Evolutionary conservation across 2,113 vertebrate genomes (phyloP).

Genomic region (Crotalus viridis): DNA sequence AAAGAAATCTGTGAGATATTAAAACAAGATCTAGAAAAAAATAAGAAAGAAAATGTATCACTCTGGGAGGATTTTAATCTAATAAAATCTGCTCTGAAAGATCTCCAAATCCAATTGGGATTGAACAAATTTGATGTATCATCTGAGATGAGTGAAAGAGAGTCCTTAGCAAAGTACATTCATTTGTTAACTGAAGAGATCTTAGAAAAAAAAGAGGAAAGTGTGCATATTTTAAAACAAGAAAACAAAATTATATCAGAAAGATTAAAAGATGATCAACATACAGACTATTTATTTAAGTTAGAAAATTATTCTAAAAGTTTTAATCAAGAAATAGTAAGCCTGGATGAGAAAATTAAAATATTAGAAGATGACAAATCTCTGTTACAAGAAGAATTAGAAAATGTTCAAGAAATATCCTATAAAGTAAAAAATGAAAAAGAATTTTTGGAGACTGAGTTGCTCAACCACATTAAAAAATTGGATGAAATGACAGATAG

Average conservation of each 20-base stretch:
- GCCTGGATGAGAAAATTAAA: slow-evolving; percentile 79
- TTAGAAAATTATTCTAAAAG: slow-evolving; percentile 63
- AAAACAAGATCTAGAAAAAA: slow-evolving; percentile 58
- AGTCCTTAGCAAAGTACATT: slow-evolving; percentile 67
- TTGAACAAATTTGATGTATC: slow-evolving; percentile 67
- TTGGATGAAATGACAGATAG: slow-evolving; percentile 77
- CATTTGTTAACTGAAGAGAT: slow-evolving; percentile 71
- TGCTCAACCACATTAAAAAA: slow-evolving; percentile 77
- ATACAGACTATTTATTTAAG: slow-evolving; percentile 57
- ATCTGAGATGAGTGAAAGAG: slow-evolving; percentile 73
- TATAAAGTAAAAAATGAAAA: slow-evolving; percentile 85
- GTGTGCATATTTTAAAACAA: slow-evolving; percentile 58
- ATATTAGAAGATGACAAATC: slow-evolving; percentile 85
- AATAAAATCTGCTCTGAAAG: slow-evolving; percentile 64
- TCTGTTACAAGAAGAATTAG: slow-evolving; percentile 84
- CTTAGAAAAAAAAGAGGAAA: slow-evolving; percentile 70
- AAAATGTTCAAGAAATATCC: slow-evolving; percentile 79
- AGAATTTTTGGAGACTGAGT: slow-evolving; percentile 80
- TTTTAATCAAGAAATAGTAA: slow-evolving; percentile 70
- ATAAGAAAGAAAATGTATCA: slow-evolving; percentile 68
- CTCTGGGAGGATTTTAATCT: slow-evolving; percentile 65
- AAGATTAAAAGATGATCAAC: slow-evolving; percentile 55
- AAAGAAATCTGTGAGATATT: slow-evolving; percentile 67
- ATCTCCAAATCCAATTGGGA: slow-evolving; percentile 68
- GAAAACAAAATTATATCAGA: slow-evolving; percentile 67